Conservation (phyloP, 2,888 invertebrate species). For the Cephus rjabovi region DNA sequence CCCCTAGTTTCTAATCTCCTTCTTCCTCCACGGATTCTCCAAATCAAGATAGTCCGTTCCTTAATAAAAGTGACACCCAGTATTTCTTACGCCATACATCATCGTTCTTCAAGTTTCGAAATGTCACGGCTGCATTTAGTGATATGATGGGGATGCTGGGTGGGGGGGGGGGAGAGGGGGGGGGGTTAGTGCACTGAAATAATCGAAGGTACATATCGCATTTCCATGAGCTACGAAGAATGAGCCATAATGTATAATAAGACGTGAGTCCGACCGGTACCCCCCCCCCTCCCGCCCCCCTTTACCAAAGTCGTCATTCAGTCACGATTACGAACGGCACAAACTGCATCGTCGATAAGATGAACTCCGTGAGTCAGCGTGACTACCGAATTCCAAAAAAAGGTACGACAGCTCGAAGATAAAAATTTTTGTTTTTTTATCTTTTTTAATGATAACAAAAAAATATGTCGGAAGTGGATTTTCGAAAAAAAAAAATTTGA, state of each 20-base stretch:
- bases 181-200: neutral
- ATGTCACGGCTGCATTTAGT: neutral
- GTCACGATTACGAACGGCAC: neutral
- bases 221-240: constrained; percentile 24
- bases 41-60: neutral
- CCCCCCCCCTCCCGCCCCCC: constrained; percentile 13
- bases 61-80: neutral
- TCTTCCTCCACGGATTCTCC: neutral
- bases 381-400: neutral
- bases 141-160: neutral
- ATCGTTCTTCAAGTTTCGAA: neutral
- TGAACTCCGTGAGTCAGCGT: constrained; percentile 5
- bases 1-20: neutral
- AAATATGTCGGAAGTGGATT: neutral
- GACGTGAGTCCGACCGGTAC: constrained; percentile 21
- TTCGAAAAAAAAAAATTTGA: neutral
- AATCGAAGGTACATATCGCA: constrained; percentile 11
- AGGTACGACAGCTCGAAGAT: neutral
- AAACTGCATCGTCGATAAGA: neutral
- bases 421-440: neutral
- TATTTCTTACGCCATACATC: neutral
- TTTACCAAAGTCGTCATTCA: neutral
- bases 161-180: too few species aligned
- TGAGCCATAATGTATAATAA: constrained; percentile 26
- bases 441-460: neutral